These are phyloP conservation scores for Aphis gossypii DNA, from an alignment of 1,140 invertebrate genomes.

Conservation along the genomic window DNA sequence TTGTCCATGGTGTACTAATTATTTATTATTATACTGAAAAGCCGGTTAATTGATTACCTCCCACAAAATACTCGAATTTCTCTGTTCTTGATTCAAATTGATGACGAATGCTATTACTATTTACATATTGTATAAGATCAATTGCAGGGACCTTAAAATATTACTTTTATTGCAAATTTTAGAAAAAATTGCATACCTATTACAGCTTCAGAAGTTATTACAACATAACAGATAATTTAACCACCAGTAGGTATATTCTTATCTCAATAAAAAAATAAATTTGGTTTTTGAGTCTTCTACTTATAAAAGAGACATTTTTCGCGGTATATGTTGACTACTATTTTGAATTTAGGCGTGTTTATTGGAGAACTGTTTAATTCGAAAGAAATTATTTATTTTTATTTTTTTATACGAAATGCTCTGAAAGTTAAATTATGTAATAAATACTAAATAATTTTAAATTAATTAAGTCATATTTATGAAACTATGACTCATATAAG, in stretches of 20 bases:
- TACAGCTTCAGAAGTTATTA: neutral
- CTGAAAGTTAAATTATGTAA: neutral
- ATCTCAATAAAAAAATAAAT: neutral
- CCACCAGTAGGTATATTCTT: neutral
- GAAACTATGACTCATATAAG: too few species aligned
- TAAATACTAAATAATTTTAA: neutral
- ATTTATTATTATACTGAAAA: neutral
- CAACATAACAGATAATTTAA: neutral
- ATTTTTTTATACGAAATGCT: neutral
- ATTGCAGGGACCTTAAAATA: slow-evolving; percentile 11
- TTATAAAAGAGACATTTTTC: neutral
- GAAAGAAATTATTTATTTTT: neutral
- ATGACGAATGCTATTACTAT: neutral
- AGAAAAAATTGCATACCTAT: neutral
- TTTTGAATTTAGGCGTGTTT: neutral
- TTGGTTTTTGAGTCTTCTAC: neutral
- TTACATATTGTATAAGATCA: neutral
- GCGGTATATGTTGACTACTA: neutral
- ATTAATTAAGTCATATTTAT: neutral
- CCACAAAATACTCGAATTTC: neutral
- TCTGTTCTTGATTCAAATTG: neutral
- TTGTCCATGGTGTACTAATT: slow-evolving; percentile 41
- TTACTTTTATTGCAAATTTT: neutral
- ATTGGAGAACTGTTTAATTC: neutral
- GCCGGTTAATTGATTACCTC: slow-evolving; percentile 13